A percentile compares a stretch with the other conserved stretches of the same genome.
These are phyloP conservation scores for Agrenia bidenticulata DNA, from an alignment of 2,888 invertebrate species.

Conservation along the genomic window DNA sequence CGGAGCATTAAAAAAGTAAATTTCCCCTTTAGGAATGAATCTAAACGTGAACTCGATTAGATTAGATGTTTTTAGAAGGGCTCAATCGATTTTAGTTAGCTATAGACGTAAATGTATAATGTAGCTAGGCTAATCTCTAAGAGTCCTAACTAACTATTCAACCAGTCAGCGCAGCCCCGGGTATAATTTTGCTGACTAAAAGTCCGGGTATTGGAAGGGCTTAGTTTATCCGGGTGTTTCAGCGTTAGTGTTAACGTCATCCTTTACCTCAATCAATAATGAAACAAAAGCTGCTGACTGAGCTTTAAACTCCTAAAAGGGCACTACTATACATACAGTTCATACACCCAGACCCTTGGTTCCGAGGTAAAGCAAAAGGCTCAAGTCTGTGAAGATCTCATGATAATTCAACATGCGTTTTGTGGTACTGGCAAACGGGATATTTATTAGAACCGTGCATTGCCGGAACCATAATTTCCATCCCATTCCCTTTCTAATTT, in stretches of 20 bases:
- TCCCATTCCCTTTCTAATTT: too few relatives aligned
- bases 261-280: slow-evolving; percentile 41
- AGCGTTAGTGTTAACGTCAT: slow-evolving; percentile 23
- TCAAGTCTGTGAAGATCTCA: too few relatives aligned
- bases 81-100: slow-evolving; percentile 1
- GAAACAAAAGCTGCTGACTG: slow-evolving; percentile 22
- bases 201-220: not conserved
- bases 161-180: not conserved
- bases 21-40: not conserved
- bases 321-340: too few relatives aligned
- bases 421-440: too few relatives aligned
- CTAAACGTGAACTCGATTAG: not conserved
- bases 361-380: too few relatives aligned
- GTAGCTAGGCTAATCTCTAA: slow-evolving; percentile 1
- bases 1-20: not conserved
- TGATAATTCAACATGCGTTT: too few relatives aligned
- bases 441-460: too few relatives aligned
- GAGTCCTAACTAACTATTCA: not conserved
- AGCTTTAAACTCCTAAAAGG: too few relatives aligned
- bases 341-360: not conserved
- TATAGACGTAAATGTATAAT: not conserved
- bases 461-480: too few relatives aligned
- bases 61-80: not conserved
- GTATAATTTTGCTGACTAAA: not conserved
- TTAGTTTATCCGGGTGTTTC: not conserved